phyloP scores from a whole-genome alignment of 2,797 vertebrate species.

The Tangara arthus region DNA sequence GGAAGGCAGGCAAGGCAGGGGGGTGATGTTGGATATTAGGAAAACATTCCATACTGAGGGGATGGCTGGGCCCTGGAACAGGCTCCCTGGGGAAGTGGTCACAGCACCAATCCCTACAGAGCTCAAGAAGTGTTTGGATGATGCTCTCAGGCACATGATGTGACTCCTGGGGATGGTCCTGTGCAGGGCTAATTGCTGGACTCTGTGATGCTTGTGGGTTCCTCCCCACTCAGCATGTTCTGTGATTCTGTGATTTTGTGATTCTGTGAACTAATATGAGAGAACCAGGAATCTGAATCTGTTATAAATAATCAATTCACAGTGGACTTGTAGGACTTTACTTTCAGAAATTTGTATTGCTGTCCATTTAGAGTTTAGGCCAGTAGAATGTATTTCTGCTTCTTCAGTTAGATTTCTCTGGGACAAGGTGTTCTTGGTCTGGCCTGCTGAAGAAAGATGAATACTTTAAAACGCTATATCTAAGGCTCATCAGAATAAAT shows the following conservation, averaged over 20 bases:
- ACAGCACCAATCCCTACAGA: neutral
- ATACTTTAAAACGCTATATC: neutral
- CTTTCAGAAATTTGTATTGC: neutral
- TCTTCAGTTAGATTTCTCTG: neutral
- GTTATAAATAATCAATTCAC: neutral
- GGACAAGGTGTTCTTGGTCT: neutral
- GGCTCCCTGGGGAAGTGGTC: neutral
- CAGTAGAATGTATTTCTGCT: neutral
- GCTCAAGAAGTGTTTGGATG: fast-evolving
- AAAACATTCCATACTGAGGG: neutral
- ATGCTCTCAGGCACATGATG: neutral
- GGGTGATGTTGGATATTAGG: neutral
- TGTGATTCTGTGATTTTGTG: neutral
- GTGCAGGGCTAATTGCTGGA: neutral
- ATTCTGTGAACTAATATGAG: neutral
- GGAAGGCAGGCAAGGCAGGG: fast-evolving
- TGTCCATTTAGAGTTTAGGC: neutral
- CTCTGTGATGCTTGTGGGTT: neutral
- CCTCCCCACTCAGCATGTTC: neutral
- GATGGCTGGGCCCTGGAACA: neutral
- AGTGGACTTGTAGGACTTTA: neutral
- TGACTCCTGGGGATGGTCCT: too few relatives aligned
- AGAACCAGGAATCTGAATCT: neutral
- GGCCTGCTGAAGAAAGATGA: neutral
- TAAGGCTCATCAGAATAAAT: conserved; percentile 3